Base-by-base conservation (phyloP, 2,888 invertebrate species). In the Aphodius sticticus region DNA sequence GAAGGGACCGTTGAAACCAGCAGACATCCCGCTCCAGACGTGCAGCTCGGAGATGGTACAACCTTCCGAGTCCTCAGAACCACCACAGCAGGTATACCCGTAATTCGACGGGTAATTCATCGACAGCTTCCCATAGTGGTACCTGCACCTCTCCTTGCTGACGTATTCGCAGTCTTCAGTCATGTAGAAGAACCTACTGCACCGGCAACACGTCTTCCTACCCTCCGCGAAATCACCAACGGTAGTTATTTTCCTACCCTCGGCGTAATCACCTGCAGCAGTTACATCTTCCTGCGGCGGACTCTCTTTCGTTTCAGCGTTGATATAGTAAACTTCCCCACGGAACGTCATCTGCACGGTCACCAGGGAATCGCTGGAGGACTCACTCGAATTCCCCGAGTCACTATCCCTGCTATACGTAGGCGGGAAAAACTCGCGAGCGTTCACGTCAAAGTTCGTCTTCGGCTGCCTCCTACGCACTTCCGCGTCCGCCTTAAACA, bases 121-220 rank as follows among this genome's bases (percentile, higher is more conserved):
- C 74, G 91, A 90, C 36, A 94, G 89, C 84, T 95, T 95, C 26
- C 98, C 98, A 95, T 96, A 96, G 88, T 99, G 99, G 88, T 96
- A 96, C 16, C 91, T 87, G 89, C 99, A 99, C 79, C 92, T 91
- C 82, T 96, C 96, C 74, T 92, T 91, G 3, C 92, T 92, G 35
- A 94, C 87, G 87, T 96, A 96, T 86, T 94, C 92, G 38, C 95
- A 95, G 81, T 93, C 92, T 16, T 76, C 70, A 83, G 93, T 92
- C 81, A 96, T 93, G 85, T 92, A 91, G 88, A 96, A 98, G 74
- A 91, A 91, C 84, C 92, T 92, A 81, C 92, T 92, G 89, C 96
- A 96, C 79, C 96, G 92, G 36, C 92, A 92, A 88, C 96, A 96
- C 80, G 80, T 84, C 35, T 82, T 82, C 70, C 83, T 74, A 16